Evolutionary conservation across 2,888 invertebrate species (phyloP), one percentile per base, ranked within the genome.

Genomic region (Coelopa pilipes): DNA sequence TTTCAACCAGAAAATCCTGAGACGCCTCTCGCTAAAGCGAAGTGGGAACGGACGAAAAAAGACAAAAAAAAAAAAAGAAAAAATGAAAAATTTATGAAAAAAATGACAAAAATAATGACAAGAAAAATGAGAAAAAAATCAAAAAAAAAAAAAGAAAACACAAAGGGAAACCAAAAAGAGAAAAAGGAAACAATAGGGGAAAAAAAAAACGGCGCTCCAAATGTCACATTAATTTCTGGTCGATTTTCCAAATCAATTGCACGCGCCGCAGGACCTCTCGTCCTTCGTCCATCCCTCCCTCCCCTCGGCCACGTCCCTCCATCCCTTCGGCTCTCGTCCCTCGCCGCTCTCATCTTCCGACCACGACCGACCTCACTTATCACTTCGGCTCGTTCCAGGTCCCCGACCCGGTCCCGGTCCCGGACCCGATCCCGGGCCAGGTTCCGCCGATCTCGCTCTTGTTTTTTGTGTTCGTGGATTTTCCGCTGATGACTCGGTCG

Each of bases 261-360:
- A 4, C 34, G 34, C 34, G 13, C 60, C 34, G 49, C 70, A 70
- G 70, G 60, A 70, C 57, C 59, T 19, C n/a, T 50, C 19, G 11
- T 0, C 17, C 53, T 24, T 66, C 17, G 17, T 49, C 13, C n/a
- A n/a, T n/a, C n/a, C n/a, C n/a, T n/a, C n/a, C n/a, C n/a, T n/a
- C n/a, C n/a, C n/a, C n/a, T n/a, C n/a, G n/a, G n/a, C n/a, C n/a
- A n/a, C n/a, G n/a, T n/a, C n/a, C n/a, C n/a, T n/a, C n/a, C n/a
- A n/a, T n/a, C n/a, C n/a, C n/a, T n/a, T n/a, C n/a, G n/a, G n/a
- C n/a, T n/a, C n/a, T n/a, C n/a, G n/a, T n/a, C n/a, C n/a, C 34
- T 34, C 34, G 34, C 34, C 34, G 34, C 7, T 7, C 7, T 34
- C 34, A 4, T 34, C 34, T 2, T 34, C 34, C 4, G 34, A 60